A percentile compares a stretch with the other conserved stretches of the same genome.
Evolutionary conservation across 2,797 vertebrate genomes (phyloP).

Genomic region (Hirundo rustica): DNA sequence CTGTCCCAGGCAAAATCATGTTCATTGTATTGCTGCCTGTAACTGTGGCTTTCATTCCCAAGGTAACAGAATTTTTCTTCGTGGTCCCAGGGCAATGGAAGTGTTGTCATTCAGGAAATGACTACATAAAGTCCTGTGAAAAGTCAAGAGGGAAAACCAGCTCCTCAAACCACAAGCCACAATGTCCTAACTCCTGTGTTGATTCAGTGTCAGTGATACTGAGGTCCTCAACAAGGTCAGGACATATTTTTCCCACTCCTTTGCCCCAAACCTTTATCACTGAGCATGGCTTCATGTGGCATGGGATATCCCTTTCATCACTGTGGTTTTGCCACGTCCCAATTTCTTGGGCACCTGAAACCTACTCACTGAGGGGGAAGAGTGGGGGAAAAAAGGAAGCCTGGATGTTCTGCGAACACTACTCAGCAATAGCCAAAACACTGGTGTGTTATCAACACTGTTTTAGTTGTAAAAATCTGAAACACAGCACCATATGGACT

Average conservation of each 20-base stretch:
- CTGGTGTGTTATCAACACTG: not conserved
- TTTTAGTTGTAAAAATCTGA: not conserved
- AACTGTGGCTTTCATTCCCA: not conserved
- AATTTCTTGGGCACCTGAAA: not conserved
- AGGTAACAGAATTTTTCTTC: not conserved
- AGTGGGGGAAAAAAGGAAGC: not conserved
- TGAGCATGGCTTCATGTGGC: not conserved
- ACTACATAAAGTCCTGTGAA: not conserved
- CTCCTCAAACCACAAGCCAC: not conserved
- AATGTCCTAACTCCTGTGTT: not conserved
- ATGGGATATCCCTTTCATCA: not conserved
- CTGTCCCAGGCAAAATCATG: not conserved
- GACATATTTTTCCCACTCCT: not conserved
- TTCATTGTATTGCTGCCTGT: accelerated
- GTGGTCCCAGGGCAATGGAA: not conserved
- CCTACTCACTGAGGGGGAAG: not conserved
- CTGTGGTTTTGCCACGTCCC: not conserved
- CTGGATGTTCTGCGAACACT: not conserved
- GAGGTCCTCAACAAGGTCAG: not conserved
- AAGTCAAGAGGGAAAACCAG: not conserved
- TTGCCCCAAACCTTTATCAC: not conserved
- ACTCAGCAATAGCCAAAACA: not conserved
- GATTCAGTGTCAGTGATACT: not conserved
- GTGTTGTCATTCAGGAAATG: not conserved
- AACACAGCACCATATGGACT: not conserved